Base-by-base conservation (phyloP, 2,113 vertebrate genomes). In the Balaeniceps rex region DNA sequence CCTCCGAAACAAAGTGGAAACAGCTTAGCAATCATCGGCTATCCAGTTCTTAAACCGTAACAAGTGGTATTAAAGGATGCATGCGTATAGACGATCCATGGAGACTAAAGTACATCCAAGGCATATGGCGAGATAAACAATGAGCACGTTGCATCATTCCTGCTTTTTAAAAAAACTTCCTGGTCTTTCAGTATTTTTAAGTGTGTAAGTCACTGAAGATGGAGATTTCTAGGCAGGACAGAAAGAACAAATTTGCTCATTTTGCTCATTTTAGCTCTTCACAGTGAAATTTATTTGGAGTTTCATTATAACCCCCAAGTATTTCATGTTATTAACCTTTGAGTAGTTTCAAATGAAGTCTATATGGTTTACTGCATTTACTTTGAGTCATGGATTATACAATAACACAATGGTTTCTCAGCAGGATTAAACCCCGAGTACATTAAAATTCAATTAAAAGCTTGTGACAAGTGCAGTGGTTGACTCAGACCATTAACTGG, bases 401-500 rank as follows among this genome's bases (percentile, higher is more conserved):
- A 91, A 46, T 65, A 93, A 57, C 15, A 38, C 86, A 63, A 77
- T 69, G 70, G 83, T n/a, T 91, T 82, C 84, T 93, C 91, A 58
- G 75, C 91, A 93, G 94, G 91, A 83, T 90, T 91, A 90, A 93
- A 96, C 89, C 78, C 87, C 6, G 6, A 85, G 58, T 42, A 66
- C 87, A 96, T 95, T 94, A 93, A 94, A 88, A 96, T 95, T 97
- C 94, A 95, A 84, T 92, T 97, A 96, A 97, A 92, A 88, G 77
- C 77, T 90, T 80, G 54, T 5, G 46, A 96, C 86, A 87, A 95
- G 93, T 76, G 87, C 80, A 69, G 77, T 34, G 80, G 72, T 95
- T 97, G 94, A 94, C 84, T 94, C 95, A 96, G 89, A 65, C 38
- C 5, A 0, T 89, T 83, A 78, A 51, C 78, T 68, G 79, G 28